These are phyloP conservation scores for Basileuterus tristriatus DNA, from an alignment of 2,797 vertebrate species.

Conservation along the genomic window DNA sequence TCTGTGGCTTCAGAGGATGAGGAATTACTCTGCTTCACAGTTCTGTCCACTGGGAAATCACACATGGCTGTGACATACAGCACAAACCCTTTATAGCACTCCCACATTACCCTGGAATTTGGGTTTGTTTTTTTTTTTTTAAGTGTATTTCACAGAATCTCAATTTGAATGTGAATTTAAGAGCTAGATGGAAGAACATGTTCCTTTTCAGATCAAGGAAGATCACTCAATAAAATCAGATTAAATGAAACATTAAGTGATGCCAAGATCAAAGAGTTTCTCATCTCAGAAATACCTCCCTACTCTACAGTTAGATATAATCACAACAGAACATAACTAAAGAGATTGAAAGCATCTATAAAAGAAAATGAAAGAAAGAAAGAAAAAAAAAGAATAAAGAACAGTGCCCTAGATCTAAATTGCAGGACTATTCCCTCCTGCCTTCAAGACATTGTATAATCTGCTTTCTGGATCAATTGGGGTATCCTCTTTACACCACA, in stretches of 20 bases:
- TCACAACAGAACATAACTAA: background rate
- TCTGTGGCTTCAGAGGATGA: background rate
- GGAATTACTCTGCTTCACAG: background rate
- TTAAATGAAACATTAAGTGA: background rate
- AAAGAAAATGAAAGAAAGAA: background rate
- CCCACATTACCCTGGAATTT: background rate
- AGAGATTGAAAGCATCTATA: background rate
- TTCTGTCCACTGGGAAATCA: background rate
- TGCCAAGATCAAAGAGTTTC: background rate
- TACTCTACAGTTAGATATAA: background rate
- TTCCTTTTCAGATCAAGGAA: background rate
- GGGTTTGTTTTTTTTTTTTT: background rate
- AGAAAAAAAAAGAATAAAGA: background rate
- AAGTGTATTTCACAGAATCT: background rate
- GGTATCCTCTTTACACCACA: background rate
- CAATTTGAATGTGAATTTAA: background rate
- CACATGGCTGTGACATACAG: background rate
- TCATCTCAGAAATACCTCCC: background rate
- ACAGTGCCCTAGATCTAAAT: background rate
- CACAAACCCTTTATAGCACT: background rate
- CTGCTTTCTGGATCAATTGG: background rate
- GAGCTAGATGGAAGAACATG: background rate
- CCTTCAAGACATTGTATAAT: background rate
- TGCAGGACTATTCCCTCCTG: background rate
- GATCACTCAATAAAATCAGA: background rate